Conservation (phyloP, 2,888 invertebrate species). For the Smittia aterrima region DNA sequence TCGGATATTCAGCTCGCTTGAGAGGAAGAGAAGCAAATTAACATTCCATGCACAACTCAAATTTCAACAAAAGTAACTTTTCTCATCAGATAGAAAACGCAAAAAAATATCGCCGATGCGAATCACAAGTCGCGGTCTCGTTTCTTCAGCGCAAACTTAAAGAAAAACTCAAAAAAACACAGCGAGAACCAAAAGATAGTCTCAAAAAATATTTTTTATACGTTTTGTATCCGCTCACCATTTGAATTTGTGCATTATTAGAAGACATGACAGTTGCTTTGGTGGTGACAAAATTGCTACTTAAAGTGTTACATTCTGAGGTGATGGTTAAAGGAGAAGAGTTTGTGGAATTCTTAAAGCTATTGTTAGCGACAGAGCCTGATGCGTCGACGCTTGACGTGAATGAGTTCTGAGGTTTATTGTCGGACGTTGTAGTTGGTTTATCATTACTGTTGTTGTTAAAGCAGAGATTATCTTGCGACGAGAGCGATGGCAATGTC, state of each 20-base stretch:
- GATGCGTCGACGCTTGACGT: constrained; percentile 19
- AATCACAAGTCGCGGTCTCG: neutral
- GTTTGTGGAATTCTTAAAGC: constrained; percentile 25
- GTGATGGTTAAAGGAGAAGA: constrained; percentile 41
- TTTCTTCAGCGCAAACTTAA: constrained; percentile 42
- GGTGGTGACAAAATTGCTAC: constrained; percentile 35
- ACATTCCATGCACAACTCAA: constrained; percentile 13
- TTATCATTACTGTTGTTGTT: neutral
- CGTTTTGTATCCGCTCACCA: constrained; percentile 44
- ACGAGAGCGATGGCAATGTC: constrained; percentile 74
- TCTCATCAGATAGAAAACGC: constrained; percentile 42
- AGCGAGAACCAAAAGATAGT: constrained; percentile 42
- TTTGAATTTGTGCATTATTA: constrained; percentile 41
- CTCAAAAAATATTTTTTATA: constrained; percentile 43
- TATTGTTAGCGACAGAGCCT: constrained; percentile 37
- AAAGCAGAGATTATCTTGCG: constrained; percentile 44
- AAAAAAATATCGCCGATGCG: constrained; percentile 42
- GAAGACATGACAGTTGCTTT: constrained; percentile 34
- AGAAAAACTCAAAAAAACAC: constrained; percentile 34
- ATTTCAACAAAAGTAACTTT: neutral
- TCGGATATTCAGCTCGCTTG: neutral
- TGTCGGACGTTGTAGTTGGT: neutral
- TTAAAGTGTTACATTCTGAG: constrained; percentile 40
- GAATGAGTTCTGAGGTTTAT: neutral
- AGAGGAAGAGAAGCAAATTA: neutral